A percentile compares a stretch with the other conserved stretches of the same genome.
Evolutionary conservation across 2,888 invertebrate genomes (phyloP).

Genomic region (Apoda limacodes): DNA sequence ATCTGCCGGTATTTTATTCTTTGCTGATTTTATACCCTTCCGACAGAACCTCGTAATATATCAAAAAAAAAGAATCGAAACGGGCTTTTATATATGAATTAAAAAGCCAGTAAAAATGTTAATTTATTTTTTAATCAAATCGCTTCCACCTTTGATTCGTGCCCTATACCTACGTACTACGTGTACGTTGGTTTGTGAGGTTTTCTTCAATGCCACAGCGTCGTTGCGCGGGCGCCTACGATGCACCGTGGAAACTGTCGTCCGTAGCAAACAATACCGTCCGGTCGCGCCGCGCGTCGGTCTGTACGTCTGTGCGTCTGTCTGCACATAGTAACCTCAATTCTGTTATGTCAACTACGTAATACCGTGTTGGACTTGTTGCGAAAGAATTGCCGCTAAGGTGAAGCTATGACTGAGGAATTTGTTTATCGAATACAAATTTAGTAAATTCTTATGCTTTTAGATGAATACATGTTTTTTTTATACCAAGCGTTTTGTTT

Average conservation of each 20-base stretch:
- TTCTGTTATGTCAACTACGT: conserved; percentile 30
- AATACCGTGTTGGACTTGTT: conserved; percentile 24
- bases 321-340: conserved; percentile 20
- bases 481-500: too few relatives aligned
- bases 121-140: neutral
- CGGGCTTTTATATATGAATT: too few relatives aligned
- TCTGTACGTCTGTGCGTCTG: conserved; percentile 20
- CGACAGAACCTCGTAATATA: too few relatives aligned
- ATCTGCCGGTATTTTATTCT: too few relatives aligned
- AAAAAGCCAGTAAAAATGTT: too few relatives aligned
- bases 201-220: conserved; percentile 43
- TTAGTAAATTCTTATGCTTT: too few relatives aligned
- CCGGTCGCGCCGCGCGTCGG: conserved; percentile 46
- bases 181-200: conserved; percentile 15
- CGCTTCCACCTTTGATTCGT: neutral
- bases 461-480: too few relatives aligned
- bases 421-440: too few relatives aligned
- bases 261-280: conserved; percentile 37
- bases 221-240: conserved; percentile 23
- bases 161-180: conserved; percentile 12
- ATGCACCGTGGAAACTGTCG: conserved; percentile 31
- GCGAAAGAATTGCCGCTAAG: conserved; percentile 20
- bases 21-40: too few relatives aligned
- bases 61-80: too few relatives aligned
- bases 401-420: neutral